Conservation (phyloP, 2,113 vertebrate species). For the Sceloporus tristichus region DNA sequence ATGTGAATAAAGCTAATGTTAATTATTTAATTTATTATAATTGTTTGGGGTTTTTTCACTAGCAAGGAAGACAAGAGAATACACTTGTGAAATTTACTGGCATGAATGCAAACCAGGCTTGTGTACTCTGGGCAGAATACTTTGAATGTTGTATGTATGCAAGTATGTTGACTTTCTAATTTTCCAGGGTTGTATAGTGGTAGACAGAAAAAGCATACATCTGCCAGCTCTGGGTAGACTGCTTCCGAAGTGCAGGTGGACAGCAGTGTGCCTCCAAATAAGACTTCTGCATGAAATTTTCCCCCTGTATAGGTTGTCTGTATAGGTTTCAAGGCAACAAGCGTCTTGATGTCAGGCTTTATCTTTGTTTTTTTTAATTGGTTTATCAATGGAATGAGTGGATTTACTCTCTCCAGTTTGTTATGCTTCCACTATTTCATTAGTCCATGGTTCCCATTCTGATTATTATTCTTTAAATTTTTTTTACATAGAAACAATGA, state of each 20-base stretch:
- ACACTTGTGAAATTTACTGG: too few relatives aligned
- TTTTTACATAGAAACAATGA: too few relatives aligned
- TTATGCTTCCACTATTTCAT: not conserved
- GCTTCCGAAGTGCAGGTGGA: too few relatives aligned
- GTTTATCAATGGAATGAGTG: not conserved
- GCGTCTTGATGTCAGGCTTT: conserved; percentile 17
- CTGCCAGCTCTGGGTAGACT: too few relatives aligned
- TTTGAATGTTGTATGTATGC: too few relatives aligned
- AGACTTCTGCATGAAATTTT: too few relatives aligned
- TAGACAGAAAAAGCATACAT: too few relatives aligned
- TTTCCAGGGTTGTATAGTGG: too few relatives aligned
- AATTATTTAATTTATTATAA: not conserved
- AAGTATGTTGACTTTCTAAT: too few relatives aligned
- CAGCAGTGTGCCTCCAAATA: too few relatives aligned
- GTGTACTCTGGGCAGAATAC: too few relatives aligned
- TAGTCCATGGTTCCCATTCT: not conserved
- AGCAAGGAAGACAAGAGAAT: not conserved
- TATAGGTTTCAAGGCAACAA: not conserved
- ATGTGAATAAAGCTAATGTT: not conserved
- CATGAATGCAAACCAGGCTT: not conserved
- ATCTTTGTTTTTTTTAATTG: not conserved
- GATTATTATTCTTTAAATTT: not conserved
- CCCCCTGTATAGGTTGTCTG: too few relatives aligned
- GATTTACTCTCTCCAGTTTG: not conserved
- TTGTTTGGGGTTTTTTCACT: not conserved